Evolutionary conservation across 1,140 invertebrate genomes (phyloP), one percentile per base, ranked within the genome.

Genomic region (Drosophila tropicalis): DNA sequence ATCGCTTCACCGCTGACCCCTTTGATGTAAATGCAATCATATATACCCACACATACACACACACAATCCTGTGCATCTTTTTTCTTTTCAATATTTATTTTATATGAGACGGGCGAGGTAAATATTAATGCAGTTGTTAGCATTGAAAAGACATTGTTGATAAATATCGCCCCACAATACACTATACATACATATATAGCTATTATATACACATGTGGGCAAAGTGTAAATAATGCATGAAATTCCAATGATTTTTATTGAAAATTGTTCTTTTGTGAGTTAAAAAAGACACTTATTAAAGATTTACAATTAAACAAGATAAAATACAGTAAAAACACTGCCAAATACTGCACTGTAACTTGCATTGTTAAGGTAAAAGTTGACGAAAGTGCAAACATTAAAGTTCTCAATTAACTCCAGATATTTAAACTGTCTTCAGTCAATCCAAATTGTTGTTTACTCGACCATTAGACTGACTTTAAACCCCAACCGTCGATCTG

Each of bases 121-220:
- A 56, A 75, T 75, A 75, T 78, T 70, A 75, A 67, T 74, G 72
- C 71, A 70, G 70, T 78, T 74, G 63, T 67, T 76, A 61, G 41
- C 55, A 29, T 56, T 76, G 64, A 60, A 17, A 61, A 3, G 6
- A 55, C 32, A 60, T n/a, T 57, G 55, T 57, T 57, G n/a, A 17
- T 36, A 57, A 34, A 36, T 29, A 61, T 12, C 25, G 5, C 17
- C 13, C 40, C 22, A 22, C 22, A 25, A 36, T 58, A 3, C 10
- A 58, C 19, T n/a, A 62, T 29, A 19, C 25, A 25, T 39, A 57
- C 3, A 15, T 15, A 17, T 10, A n/a, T 15, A 10, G 5, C 17
- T 51, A 47, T 15, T 47, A 47, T 47, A 47, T 47, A 47, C 15
- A 47, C 9, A 51, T 51, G 44, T 51, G 44, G 44, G 44, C 17